phyloP scores from a whole-genome alignment of 2,888 invertebrate genomes.

The Ptychoptera contaminata region DNA sequence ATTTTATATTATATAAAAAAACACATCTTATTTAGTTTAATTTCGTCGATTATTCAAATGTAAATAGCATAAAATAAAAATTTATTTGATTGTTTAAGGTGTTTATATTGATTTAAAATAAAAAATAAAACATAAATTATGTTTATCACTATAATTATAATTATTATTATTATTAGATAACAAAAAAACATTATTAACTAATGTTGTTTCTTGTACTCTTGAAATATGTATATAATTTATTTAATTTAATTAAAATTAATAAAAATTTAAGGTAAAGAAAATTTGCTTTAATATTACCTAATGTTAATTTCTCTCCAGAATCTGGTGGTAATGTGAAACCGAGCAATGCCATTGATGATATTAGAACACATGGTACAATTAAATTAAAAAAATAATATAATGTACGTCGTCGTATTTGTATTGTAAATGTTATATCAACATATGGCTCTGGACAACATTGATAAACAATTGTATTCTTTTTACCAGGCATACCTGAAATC shows the following conservation, averaged over 20 bases:
- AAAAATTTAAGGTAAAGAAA: background rate
- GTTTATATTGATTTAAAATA: no score
- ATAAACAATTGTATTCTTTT: constrained; percentile 78
- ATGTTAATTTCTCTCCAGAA: constrained; percentile 32
- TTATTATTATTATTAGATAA: no score
- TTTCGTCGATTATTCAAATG: no score
- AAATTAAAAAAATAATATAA: constrained; percentile 99
- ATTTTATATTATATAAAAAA: no score
- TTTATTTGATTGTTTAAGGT: no score
- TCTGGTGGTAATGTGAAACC: constrained; percentile 98
- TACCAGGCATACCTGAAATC: constrained; percentile 71
- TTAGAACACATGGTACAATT: constrained; percentile 96
- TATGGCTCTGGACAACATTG: constrained; percentile 90
- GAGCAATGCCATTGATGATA: constrained; percentile 95
- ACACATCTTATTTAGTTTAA: no score
- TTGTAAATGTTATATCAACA: constrained; percentile 83
- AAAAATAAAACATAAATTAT: no score
- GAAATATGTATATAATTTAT: no score
- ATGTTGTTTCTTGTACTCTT: no score
- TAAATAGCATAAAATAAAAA: no score
- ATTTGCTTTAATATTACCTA: constrained; percentile 26
- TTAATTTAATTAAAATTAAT: background rate
- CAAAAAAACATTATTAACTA: no score
- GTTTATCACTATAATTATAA: no score
- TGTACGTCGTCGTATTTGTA: constrained; percentile 89